phyloP scores from a whole-genome alignment of 2,888 invertebrate species.

The Pachydiplax longipennis region DNA sequence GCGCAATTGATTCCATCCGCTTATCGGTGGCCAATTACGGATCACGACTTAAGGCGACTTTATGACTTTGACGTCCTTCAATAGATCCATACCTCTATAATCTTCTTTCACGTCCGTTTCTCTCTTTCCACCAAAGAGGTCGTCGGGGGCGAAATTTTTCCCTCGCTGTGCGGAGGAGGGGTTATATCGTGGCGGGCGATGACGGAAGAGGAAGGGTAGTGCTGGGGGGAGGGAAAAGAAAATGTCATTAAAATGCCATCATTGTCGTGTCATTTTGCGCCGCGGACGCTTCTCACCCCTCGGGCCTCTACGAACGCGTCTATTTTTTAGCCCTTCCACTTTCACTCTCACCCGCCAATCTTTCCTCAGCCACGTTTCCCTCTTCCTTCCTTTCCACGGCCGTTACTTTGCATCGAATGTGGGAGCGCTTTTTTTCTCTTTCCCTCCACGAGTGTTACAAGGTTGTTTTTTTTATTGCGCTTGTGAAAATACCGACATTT shows the following conservation, averaged over 20 bases:
- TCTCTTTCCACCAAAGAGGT: not conserved
- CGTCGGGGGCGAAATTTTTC: not conserved
- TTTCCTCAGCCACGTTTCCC: not conserved
- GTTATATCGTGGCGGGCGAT: not conserved
- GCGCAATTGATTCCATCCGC: not conserved
- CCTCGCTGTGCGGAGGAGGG: not conserved
- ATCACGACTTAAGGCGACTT: constrained; percentile 10
- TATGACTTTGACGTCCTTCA: not conserved
- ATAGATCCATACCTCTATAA: not conserved
- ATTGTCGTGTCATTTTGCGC: constrained; percentile 38
- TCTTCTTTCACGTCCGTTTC: not conserved
- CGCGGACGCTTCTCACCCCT: not conserved
- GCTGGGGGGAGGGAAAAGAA: constrained; percentile 6
- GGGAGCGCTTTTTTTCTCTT: not conserved
- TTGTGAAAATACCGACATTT: too few species aligned
- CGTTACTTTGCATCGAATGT: not conserved
- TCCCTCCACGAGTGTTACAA: not conserved
- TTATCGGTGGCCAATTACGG: not conserved
- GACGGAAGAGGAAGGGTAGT: not conserved
- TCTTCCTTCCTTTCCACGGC: not conserved
- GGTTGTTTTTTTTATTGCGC: not conserved
- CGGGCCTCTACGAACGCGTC: too few species aligned
- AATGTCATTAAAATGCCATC: constrained; percentile 45
- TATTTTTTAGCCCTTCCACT: not conserved
- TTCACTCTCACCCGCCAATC: not conserved